phyloP scores from a whole-genome alignment of 2,888 invertebrate species.

The Cosmia trapezina region DNA sequence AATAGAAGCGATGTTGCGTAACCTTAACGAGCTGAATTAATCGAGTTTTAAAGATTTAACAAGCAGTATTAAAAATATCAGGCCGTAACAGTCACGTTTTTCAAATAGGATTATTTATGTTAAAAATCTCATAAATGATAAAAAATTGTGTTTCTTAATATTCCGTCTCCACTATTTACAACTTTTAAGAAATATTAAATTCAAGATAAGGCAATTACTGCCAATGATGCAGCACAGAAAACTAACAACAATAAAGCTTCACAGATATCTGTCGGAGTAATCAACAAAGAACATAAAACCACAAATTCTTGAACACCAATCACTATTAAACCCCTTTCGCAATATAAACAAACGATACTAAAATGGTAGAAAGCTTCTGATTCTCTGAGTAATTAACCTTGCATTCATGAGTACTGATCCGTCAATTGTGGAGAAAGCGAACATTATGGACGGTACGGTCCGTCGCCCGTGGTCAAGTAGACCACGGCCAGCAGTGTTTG shows the following conservation, averaged over 20 bases:
- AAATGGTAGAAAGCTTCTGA: slow-evolving; percentile 60
- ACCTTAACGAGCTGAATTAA: slow-evolving; percentile 25
- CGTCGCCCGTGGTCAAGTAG: slow-evolving; percentile 81
- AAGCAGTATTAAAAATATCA: slow-evolving; percentile 1
- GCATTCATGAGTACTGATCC: slow-evolving; percentile 67
- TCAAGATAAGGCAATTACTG: background rate
- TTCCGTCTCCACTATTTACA: background rate
- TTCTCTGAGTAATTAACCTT: slow-evolving; percentile 62
- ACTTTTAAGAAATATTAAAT: background rate
- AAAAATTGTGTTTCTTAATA: background rate
- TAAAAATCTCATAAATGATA: background rate
- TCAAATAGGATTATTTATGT: no score
- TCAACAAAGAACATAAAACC: background rate
- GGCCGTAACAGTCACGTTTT: background rate
- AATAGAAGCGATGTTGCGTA: slow-evolving; percentile 18
- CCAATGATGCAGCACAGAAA: background rate
- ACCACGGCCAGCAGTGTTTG: slow-evolving; percentile 55
- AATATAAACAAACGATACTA: slow-evolving; percentile 36
- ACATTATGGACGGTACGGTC: slow-evolving; percentile 71
- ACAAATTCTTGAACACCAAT: background rate
- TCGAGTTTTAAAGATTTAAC: slow-evolving; percentile 1
- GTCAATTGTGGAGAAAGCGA: slow-evolving; percentile 78
- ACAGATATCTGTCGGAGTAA: background rate
- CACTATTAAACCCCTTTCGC: slow-evolving; percentile 1
- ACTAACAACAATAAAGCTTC: background rate